Percentiles rank a stretch among this genome's conserved stretches.
These are phyloP conservation scores for Lepidotrigona ventralis DNA, from an alignment of 1,140 invertebrate species.

Conservation along the genomic window DNA sequence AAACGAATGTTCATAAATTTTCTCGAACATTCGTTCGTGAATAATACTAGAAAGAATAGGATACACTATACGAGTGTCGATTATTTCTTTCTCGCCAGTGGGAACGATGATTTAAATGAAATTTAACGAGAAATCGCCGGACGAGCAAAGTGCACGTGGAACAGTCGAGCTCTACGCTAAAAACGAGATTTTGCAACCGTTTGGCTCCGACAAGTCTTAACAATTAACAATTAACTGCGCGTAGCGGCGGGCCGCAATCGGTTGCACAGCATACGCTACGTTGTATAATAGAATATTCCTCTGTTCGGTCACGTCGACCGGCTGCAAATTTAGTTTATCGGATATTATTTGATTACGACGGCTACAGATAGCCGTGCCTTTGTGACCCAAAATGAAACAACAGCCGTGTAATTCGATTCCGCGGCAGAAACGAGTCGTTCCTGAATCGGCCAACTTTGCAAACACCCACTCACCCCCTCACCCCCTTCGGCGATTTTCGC, in stretches of 20 bases:
- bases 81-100: background rate
- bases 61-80: too few relatives aligned
- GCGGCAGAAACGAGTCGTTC: background rate
- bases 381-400: background rate
- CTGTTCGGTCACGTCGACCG: background rate
- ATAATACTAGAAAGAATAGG: too few relatives aligned
- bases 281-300: conserved; percentile 18
- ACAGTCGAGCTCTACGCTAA: background rate
- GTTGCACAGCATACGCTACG: conserved; percentile 11
- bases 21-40: too few relatives aligned
- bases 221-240: conserved; percentile 37
- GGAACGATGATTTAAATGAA: background rate
- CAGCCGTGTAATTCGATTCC: conserved; percentile 6
- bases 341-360: conserved; percentile 34
- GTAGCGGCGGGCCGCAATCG: conserved; percentile 8
- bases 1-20: too few relatives aligned
- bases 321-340: conserved; percentile 36
- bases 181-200: background rate
- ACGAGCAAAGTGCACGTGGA: background rate
- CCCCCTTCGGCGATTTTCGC: background rate
- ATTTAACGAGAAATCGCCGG: too few relatives aligned
- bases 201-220: conserved; percentile 4
- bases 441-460: background rate
- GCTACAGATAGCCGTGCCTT: conserved; percentile 9
- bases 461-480: too few relatives aligned